Percentiles rank a stretch among this genome's conserved stretches.
phyloP scores from a whole-genome alignment of 2,113 vertebrate genomes.

The Camelus bactrianus region DNA sequence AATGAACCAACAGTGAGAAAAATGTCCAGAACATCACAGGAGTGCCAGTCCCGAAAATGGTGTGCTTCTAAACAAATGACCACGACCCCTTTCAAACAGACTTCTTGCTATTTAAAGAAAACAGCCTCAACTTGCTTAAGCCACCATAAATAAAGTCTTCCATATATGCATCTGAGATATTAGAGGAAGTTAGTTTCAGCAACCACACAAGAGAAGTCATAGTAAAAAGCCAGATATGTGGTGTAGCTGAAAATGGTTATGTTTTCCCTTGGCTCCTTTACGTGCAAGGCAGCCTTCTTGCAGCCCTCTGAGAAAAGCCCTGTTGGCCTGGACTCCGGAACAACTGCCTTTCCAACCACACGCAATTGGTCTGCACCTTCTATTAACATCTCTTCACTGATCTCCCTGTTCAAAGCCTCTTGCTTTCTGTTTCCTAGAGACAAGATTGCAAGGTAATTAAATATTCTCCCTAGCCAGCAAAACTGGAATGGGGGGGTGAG shows the following conservation, averaged over 20 bases:
- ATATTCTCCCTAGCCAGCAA: not conserved
- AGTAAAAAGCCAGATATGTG: not conserved
- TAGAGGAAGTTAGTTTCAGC: not conserved
- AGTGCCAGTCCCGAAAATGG: not conserved
- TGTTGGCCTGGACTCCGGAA: not conserved
- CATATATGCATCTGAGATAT: not conserved
- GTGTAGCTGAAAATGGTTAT: not conserved
- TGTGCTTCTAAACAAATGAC: not conserved
- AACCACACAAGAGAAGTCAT: not conserved
- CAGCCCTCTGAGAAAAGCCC: not conserved
- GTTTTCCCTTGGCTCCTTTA: not conserved
- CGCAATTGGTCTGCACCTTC: not conserved
- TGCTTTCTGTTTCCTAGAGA: not conserved
- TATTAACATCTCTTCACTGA: not conserved
- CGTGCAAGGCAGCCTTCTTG: accelerated
- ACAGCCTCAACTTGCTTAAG: not conserved
- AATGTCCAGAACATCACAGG: not conserved
- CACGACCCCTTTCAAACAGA: not conserved
- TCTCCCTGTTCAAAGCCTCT: not conserved
- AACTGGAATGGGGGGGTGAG: not conserved
- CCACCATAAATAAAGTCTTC: not conserved
- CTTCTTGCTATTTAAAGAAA: not conserved
- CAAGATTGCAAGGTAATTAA: not conserved
- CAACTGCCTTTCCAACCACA: not conserved
- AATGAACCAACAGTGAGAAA: not conserved